Conservation (phyloP, 2,113 vertebrate genomes). For the Erythrolamprus reginae region DNA sequence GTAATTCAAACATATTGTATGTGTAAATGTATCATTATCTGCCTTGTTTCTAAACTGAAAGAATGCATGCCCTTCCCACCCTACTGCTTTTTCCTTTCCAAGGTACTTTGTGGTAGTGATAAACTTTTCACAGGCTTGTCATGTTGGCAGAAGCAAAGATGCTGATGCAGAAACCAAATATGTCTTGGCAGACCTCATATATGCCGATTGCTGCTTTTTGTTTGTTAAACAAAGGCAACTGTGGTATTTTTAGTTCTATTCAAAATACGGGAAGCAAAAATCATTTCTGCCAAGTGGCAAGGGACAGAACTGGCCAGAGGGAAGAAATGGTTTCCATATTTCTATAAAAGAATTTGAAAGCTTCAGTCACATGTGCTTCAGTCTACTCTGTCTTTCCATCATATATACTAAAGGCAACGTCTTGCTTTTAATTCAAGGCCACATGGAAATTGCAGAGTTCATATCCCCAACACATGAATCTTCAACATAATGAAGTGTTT, state of each 20-base stretch:
- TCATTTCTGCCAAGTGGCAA: conserved; percentile 34
- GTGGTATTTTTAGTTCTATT: conserved; percentile 42
- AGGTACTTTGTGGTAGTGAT: conserved; percentile 11
- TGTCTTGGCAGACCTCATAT: conserved; percentile 20
- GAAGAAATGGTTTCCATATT: conserved; percentile 48
- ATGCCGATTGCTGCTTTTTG: conserved; percentile 10
- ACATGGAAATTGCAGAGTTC: not conserved
- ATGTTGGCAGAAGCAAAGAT: not conserved
- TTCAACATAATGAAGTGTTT: not conserved
- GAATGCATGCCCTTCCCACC: not conserved
- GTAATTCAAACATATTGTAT: not conserved
- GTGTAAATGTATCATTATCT: not conserved
- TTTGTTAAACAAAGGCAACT: conserved; percentile 17
- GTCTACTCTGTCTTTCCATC: not conserved
- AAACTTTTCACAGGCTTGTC: not conserved
- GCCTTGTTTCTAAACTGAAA: not conserved
- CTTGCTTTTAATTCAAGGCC: not conserved
- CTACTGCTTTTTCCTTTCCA: not conserved
- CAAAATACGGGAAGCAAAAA: conserved; percentile 28
- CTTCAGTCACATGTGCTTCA: not conserved
- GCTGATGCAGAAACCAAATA: conserved; percentile 24
- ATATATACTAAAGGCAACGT: not conserved
- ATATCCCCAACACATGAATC: not conserved
- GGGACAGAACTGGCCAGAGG: conserved; percentile 33
- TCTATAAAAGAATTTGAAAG: conserved; percentile 35